These are phyloP conservation scores for Lithobates sylvaticus DNA, from an alignment of 2,797 vertebrate species.

Conservation along the genomic window DNA sequence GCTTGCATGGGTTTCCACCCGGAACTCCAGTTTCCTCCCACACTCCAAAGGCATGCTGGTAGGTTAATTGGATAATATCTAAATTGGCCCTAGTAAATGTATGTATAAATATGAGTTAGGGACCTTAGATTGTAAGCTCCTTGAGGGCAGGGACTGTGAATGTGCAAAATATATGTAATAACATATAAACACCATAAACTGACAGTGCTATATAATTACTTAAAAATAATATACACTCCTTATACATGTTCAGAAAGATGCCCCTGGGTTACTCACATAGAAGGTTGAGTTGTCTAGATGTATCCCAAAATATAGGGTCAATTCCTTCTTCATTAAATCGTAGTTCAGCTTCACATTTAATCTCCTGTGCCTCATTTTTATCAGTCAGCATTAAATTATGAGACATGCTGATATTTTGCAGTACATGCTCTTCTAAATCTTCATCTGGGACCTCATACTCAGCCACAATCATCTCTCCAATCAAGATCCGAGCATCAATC, in stretches of 20 bases:
- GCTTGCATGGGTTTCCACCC: no score
- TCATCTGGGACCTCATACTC: neutral
- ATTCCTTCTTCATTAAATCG: conserved; percentile 57
- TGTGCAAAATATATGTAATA: no score
- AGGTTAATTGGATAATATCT: no score
- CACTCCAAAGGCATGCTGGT: no score
- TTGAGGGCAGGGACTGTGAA: no score
- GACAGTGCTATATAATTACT: no score
- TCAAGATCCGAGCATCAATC: conserved; percentile 77
- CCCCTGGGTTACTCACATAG: conserved; percentile 80
- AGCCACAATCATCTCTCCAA: conserved; percentile 60
- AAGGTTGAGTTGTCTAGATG: conserved; percentile 70
- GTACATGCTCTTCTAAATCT: accelerated
- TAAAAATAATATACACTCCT: no score
- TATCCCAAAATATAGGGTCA: conserved; percentile 67
- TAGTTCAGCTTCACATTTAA: conserved; percentile 81
- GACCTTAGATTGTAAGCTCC: no score
- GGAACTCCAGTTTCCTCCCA: no score
- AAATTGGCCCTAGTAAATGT: no score
- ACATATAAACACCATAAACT: no score
- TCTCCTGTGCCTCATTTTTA: conserved; percentile 70
- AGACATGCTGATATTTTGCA: conserved; percentile 72
- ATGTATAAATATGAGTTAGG: no score
- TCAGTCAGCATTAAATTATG: conserved; percentile 64
- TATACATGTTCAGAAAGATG: neutral